Percentiles rank a stretch among this genome's conserved stretches.
Conservation (phyloP, 2,888 invertebrate genomes). For the Aphodius granarius region DNA sequence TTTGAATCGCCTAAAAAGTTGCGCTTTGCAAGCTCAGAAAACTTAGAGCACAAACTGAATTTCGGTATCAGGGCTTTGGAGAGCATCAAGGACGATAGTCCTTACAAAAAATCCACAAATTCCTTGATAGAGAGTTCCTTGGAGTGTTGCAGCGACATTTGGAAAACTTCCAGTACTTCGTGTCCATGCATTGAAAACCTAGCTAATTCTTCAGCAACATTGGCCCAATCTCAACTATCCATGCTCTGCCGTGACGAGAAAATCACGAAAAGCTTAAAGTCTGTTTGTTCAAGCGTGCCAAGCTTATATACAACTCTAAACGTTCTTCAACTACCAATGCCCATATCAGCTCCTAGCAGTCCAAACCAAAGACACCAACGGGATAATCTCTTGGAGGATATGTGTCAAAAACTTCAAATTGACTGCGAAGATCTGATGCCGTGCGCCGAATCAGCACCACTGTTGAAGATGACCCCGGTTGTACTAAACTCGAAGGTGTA, state of each 20-base stretch:
- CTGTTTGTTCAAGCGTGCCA: slow-evolving; percentile 47
- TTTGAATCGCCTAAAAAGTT: slow-evolving; percentile 83
- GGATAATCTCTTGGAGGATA: slow-evolving; percentile 33
- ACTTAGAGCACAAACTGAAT: slow-evolving; percentile 59
- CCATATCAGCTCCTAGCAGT: slow-evolving; percentile 48
- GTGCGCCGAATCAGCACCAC: slow-evolving; percentile 46
- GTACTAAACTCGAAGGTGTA: slow-evolving; percentile 19
- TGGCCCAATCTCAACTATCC: slow-evolving; percentile 48
- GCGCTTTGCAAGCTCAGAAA: slow-evolving; percentile 73
- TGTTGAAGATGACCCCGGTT: slow-evolving; percentile 45
- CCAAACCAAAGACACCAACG: slow-evolving; percentile 33
- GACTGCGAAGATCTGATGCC: slow-evolving; percentile 44
- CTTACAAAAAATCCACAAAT: slow-evolving; percentile 57
- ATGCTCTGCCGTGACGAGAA: slow-evolving; percentile 41
- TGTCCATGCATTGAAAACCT: slow-evolving; percentile 72
- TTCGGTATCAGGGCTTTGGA: slow-evolving; percentile 54
- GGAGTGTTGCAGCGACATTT: slow-evolving; percentile 52
- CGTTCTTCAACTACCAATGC: slow-evolving; percentile 40
- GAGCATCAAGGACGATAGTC: slow-evolving; percentile 62
- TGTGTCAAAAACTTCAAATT: slow-evolving; percentile 37
- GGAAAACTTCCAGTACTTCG: slow-evolving; percentile 63
- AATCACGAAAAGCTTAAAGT: slow-evolving; percentile 27
- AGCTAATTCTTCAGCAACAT: slow-evolving; percentile 47
- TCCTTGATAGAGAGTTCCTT: slow-evolving; percentile 57
- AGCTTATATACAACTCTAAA: slow-evolving; percentile 43